Percentiles rank a stretch among this genome's conserved stretches.
Conservation (phyloP, 2,797 vertebrate species). For the Fundulus diaphanus region DNA sequence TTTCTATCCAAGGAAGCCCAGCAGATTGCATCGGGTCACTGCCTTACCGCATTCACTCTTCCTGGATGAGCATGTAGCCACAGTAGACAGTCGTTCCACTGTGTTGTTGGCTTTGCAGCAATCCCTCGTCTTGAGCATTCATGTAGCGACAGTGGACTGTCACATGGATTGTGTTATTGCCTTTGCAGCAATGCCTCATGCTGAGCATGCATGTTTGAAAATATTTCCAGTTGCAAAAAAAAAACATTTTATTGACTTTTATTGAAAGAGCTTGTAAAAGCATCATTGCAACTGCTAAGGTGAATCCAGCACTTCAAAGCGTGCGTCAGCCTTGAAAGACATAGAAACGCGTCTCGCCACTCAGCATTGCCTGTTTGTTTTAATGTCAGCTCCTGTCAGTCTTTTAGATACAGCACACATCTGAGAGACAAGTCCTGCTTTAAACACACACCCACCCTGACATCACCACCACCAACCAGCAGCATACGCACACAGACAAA, state of each 20-base stretch:
- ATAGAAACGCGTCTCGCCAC: slow-evolving; percentile 12
- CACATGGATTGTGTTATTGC: too few relatives aligned
- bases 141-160: too few relatives aligned
- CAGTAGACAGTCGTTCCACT: too few relatives aligned
- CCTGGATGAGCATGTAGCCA: too few relatives aligned
- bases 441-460: neutral
- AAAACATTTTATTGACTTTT: neutral
- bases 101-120: too few relatives aligned
- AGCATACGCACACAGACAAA: neutral
- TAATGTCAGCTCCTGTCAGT: slow-evolving; percentile 33
- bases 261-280: slow-evolving; percentile 1
- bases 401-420: slow-evolving; percentile 5
- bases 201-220: too few relatives aligned
- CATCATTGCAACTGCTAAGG: slow-evolving; percentile 8
- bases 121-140: too few relatives aligned
- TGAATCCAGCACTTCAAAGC: neutral
- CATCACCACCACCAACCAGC: neutral
- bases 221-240: too few relatives aligned
- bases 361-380: slow-evolving; percentile 31
- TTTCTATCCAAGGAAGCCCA: too few relatives aligned
- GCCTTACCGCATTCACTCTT: too few relatives aligned
- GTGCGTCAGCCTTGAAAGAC: slow-evolving; percentile 1
- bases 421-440: neutral
- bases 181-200: too few relatives aligned
- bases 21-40: too few relatives aligned